These are phyloP conservation scores for Pelvicachromis taeniatus DNA, from an alignment of 2,113 vertebrate species.

Conservation along the genomic window DNA sequence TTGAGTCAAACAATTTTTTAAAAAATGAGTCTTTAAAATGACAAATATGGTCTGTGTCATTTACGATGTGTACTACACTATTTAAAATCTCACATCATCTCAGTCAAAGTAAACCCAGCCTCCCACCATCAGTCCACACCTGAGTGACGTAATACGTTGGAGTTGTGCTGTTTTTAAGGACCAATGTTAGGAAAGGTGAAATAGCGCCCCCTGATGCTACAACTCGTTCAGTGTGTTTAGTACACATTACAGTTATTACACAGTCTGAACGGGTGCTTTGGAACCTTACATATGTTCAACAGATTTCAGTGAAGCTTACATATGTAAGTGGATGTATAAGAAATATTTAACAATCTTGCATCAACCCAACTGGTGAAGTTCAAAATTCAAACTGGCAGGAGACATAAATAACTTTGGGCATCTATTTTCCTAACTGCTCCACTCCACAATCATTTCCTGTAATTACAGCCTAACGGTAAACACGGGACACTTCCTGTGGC, in stretches of 20 bases:
- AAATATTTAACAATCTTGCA: background rate
- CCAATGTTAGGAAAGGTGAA: background rate
- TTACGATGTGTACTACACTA: background rate
- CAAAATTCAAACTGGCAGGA: background rate
- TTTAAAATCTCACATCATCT: background rate
- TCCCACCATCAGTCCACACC: background rate
- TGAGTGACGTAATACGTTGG: background rate
- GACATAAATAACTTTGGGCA: background rate
- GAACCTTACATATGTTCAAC: background rate
- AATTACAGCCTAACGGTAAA: slow-evolving; percentile 1
- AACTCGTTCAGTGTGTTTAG: background rate
- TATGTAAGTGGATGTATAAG: background rate
- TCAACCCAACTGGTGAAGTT: background rate
- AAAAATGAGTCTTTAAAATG: background rate
- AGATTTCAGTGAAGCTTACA: background rate
- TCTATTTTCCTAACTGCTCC: background rate
- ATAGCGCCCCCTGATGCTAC: slow-evolving; percentile 41
- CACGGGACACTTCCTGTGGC: slow-evolving; percentile 11
- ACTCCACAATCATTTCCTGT: slow-evolving; percentile 29
- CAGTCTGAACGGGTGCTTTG: background rate
- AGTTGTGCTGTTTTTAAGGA: background rate
- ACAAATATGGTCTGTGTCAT: background rate
- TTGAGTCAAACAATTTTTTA: too few relatives aligned
- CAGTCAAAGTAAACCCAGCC: background rate
- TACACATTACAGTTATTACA: background rate